Base-by-base conservation (phyloP, 2,113 vertebrate species). In the Arvicanthis niloticus region DNA sequence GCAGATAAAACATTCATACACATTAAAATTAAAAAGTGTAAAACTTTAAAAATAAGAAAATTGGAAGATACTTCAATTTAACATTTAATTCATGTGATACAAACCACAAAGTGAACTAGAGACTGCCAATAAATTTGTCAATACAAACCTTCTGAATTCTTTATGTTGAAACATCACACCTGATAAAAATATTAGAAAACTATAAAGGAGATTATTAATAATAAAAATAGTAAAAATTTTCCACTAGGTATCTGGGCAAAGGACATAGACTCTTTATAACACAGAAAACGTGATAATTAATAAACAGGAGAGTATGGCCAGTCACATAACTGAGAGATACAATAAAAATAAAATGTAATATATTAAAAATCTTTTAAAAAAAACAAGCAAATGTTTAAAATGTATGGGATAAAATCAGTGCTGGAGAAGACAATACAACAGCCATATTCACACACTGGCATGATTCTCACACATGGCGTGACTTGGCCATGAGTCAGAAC, bases 101-200 rank as follows among this genome's bases (percentile, higher is more conserved):
- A 90, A 6, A 65, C 26, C 24, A 84, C 12, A 84, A 84, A 62
- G n/a, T 84, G 70, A 78, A 85, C 7, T 72, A 91, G 22, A 96
- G 88, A 91, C 70, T 62, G 88, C 34, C 65, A 72, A 92, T 24
- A 89, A 31, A 91, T 76, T n/a, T 91, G 24, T 67, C 48, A 67
- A 92, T 40, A 95, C 1, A 91, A 96, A 78, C 10, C 26, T n/a
- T 92, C 51, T 31, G 72, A 40, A 95, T 80, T 93, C 68, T 96
- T 81, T 91, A 95, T 92, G 73, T 3, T 91, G 40, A 84, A 85
- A 84, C 12, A 80, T 89, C 26, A 40, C 89, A 45, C 31, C 72
- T 88, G 58, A 85, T 85, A 89, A 94, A 96, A 95, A 90, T 85
- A 93, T 42, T 95, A 70, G 73, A 84, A 85, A 80, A 88, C 2